phyloP scores from a whole-genome alignment of 2,888 invertebrate species.

The Cartodere bifasciata region DNA sequence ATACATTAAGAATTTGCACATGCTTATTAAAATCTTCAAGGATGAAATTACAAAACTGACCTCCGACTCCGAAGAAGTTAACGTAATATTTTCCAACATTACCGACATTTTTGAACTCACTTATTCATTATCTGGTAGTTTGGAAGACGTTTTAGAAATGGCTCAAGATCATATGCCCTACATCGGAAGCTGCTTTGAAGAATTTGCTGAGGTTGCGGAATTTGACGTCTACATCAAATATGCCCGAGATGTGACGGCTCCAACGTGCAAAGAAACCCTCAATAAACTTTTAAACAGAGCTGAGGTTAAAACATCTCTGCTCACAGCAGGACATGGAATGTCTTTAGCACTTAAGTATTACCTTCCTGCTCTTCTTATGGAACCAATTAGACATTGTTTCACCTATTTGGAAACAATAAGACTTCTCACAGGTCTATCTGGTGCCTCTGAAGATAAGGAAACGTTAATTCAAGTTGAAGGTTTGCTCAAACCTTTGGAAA shows the following conservation, averaged over 20 bases:
- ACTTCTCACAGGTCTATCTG: constrained; percentile 66
- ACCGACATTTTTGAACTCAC: constrained; percentile 94
- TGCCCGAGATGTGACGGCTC: constrained; percentile 76
- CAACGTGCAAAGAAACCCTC: constrained; percentile 66
- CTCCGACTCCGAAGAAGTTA: constrained; percentile 52
- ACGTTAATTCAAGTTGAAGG: constrained; percentile 88
- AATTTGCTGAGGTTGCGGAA: constrained; percentile 80
- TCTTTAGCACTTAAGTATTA: constrained; percentile 90
- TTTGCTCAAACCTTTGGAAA: constrained; percentile 70
- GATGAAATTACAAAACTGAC: constrained; percentile 32
- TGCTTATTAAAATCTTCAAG: constrained; percentile 87
- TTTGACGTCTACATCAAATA: constrained; percentile 92
- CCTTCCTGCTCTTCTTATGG: constrained; percentile 79
- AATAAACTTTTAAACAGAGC: constrained; percentile 65
- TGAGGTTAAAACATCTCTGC: constrained; percentile 50
- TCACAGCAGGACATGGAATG: constrained; percentile 85
- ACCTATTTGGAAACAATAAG: constrained; percentile 84
- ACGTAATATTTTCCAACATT: constrained; percentile 89
- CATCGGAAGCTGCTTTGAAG: constrained; percentile 93
- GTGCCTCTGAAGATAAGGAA: constrained; percentile 74
- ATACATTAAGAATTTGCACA: constrained; percentile 87
- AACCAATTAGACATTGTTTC: constrained; percentile 87
- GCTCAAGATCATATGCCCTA: constrained; percentile 84
- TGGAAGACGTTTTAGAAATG: constrained; percentile 96
- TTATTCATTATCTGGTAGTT: constrained; percentile 77